Percentiles rank a stretch among this genome's conserved stretches.
These are phyloP conservation scores for Drepana falcataria DNA, from an alignment of 2,888 invertebrate species.

Conservation along the genomic window DNA sequence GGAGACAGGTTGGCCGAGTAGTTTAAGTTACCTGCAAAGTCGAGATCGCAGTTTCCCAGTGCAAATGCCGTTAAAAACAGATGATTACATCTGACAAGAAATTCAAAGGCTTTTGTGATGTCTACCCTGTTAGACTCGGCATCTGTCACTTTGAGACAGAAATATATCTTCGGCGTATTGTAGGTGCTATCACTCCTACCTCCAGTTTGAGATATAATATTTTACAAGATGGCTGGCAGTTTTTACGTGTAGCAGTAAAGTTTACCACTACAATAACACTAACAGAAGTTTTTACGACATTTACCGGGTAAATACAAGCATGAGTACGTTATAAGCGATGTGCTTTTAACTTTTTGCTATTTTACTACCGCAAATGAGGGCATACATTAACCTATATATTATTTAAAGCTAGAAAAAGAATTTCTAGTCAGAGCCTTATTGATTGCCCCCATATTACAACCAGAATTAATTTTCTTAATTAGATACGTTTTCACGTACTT, in stretches of 20 bases:
- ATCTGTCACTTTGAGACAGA: no score
- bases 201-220: neutral
- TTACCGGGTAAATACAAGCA: neutral
- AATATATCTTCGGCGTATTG: no score
- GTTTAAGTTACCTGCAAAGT: no score
- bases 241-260: neutral
- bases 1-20: no score
- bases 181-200: no score
- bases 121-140: no score
- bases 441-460: constrained; percentile 26
- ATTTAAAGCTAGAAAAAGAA: constrained; percentile 14
- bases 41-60: no score
- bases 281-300: neutral
- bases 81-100: no score
- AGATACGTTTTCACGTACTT: no score
- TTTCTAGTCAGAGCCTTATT: constrained; percentile 25
- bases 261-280: neutral
- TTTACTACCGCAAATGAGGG: constrained; percentile 25
- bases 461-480: no score
- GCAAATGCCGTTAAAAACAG: no score
- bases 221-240: neutral
- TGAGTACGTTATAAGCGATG: constrained; percentile 12
- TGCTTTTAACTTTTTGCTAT: constrained; percentile 11
- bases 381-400: constrained; percentile 20
- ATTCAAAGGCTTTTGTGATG: no score